phyloP scores from a whole-genome alignment of 2,797 vertebrate species.

The Channallabes apus region DNA sequence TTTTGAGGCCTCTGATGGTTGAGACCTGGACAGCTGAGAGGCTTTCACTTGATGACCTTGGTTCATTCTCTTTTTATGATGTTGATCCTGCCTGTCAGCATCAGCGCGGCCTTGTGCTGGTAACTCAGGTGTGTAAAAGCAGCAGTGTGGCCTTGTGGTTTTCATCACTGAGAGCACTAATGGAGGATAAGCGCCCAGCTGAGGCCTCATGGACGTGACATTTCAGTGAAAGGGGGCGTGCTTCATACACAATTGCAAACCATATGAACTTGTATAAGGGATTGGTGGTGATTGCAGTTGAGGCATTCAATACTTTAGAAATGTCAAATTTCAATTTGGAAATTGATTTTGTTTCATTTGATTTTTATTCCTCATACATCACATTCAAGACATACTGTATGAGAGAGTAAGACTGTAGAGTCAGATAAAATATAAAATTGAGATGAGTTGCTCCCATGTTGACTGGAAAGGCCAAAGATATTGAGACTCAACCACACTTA shows the following conservation, averaged over 20 bases:
- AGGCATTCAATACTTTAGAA: not conserved
- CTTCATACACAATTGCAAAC: constrained; percentile 4
- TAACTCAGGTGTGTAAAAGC: constrained; percentile 39
- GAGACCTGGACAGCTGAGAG: constrained; percentile 3
- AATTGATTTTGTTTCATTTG: not conserved
- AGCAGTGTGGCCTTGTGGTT: constrained; percentile 18
- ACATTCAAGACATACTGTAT: not conserved
- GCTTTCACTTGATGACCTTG: constrained; percentile 25
- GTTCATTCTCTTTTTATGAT: constrained; percentile 11
- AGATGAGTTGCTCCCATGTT: not conserved
- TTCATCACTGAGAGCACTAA: constrained; percentile 32
- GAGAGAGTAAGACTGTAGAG: not conserved
- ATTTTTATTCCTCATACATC: not conserved
- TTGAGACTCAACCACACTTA: not conserved
- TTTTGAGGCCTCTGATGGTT: constrained; percentile 1
- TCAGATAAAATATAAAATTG: not conserved
- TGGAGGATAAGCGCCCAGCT: constrained; percentile 38
- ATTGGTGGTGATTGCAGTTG: not conserved
- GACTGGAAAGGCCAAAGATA: not conserved
- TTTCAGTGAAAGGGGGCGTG: constrained; percentile 7
- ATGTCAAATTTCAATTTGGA: not conserved
- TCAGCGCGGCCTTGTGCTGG: not conserved
- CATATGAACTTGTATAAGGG: not conserved
- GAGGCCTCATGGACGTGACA: constrained; percentile 34
- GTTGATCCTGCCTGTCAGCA: constrained; percentile 21